Evolutionary conservation across 2,888 invertebrate species (phyloP), one percentile per base, ranked within the genome.

Genomic region (Lithophane semibrunnea): DNA sequence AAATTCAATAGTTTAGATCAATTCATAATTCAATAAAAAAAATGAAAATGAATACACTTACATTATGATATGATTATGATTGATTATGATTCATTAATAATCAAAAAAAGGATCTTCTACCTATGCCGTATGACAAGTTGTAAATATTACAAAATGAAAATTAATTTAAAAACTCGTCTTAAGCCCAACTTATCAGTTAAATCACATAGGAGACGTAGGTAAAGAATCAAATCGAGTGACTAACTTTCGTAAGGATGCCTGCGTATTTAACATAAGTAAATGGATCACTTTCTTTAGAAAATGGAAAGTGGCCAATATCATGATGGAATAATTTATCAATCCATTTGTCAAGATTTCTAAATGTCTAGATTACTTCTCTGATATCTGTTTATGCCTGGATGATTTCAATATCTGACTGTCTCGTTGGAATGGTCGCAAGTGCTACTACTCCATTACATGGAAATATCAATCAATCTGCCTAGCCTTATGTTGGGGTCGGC

Each of bases 281-380:
- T 61, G 13, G 66, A 76, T 66, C 61, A 54, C 79, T 79, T 82
- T 79, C 79, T 76, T 56, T 24, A 82, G 66, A 79, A 82, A 79
- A 82, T 49, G 65, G 82, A 79, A 79, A 79, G 79, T 63, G n/a
- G 12, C 58, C 56, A 64, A 8, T 67, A 49, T 49, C 65, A 54
- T 2, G 54, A 58, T 24, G 0, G 82, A 37, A 77, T 68, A n/a
- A 64, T 82, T 79, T 44, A 82, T 77, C 61, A 52, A 61, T 66
- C 81, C n/a, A 75, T 66, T 82, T 76, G 63, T 66, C 65, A 44
- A 83, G 79, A 70, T 83, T 83, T 80, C 83, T 69, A 65, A 54
- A 29, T 66, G 56, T 42, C 47, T 42, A 47, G 66, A 79, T 71
- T 37, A 42, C 12, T 75, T 61, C 29, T 61, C 5, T 9, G 82